Percentiles rank a stretch among this genome's conserved stretches.
phyloP scores from a whole-genome alignment of 2,113 vertebrate genomes.

The Bujurquina vittata region DNA sequence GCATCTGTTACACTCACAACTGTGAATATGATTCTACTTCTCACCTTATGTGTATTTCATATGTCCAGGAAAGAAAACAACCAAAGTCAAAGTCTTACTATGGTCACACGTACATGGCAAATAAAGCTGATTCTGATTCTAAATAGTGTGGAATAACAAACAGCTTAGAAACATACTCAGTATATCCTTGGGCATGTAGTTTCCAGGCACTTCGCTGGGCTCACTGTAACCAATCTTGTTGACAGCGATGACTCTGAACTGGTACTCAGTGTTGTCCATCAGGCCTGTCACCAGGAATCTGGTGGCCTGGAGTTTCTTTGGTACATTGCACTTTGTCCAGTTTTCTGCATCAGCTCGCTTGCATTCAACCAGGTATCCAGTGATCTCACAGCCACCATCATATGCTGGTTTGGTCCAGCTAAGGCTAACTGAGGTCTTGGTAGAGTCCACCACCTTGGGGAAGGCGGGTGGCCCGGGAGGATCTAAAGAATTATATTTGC shows the following conservation, averaged over 20 bases:
- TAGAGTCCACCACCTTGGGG: conserved; percentile 94
- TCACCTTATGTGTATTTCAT: too few relatives aligned
- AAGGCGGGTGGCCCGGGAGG: conserved; percentile 97
- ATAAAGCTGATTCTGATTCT: too few relatives aligned
- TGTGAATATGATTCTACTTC: too few relatives aligned
- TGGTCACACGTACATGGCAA: too few relatives aligned
- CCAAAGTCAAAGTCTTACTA: too few relatives aligned
- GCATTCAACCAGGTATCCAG: conserved; percentile 93
- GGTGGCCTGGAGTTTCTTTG: conserved; percentile 91
- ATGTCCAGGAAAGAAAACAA: too few relatives aligned
- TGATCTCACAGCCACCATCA: conserved; percentile 96
- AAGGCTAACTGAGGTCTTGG: conserved; percentile 89
- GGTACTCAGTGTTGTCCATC: conserved; percentile 89
- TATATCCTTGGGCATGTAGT: conserved; percentile 92
- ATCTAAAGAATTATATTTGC: conserved; percentile 78
- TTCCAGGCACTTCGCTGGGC: conserved; percentile 95
- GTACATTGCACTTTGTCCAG: conserved; percentile 95
- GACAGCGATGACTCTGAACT: conserved; percentile 93
- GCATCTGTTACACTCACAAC: too few relatives aligned
- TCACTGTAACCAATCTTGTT: conserved; percentile 97
- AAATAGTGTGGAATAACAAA: background rate
- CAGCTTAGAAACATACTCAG: conserved; percentile 84
- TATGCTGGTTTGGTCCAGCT: conserved; percentile 97
- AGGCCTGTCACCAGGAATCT: conserved; percentile 89
- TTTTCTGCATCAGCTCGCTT: conserved; percentile 88